Percentiles rank a stretch among this genome's conserved stretches.
phyloP scores from a whole-genome alignment of 2,797 vertebrate species.

The Odontamblyopus rebecca region DNA sequence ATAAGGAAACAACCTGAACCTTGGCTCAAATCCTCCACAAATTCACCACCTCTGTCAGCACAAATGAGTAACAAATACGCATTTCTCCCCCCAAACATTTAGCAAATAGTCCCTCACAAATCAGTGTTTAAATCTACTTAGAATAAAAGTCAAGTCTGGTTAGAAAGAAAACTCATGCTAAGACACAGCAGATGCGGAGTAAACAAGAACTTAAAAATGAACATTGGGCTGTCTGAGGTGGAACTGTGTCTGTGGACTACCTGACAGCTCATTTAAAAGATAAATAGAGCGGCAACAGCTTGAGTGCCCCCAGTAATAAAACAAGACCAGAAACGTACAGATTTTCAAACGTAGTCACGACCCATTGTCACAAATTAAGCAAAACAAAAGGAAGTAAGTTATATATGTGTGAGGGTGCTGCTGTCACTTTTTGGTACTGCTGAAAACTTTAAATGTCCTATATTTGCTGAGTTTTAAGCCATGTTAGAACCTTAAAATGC shows the following conservation, averaged over 20 bases:
- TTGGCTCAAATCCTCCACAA: conserved; percentile 42
- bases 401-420: background rate
- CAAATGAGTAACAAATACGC: conserved; percentile 36
- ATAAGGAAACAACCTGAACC: conserved; percentile 33
- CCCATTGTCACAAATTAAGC: conserved; percentile 1
- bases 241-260: background rate
- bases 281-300: conserved; percentile 13
- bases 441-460: background rate
- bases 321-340: conserved; percentile 2
- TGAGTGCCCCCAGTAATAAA: conserved; percentile 10
- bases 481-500: no score
- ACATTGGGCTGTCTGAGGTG: conserved; percentile 2
- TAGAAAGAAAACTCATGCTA: background rate
- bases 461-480: no score
- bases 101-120: no score
- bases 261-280: conserved; percentile 22
- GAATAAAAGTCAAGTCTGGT: background rate
- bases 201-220: conserved; percentile 11
- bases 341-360: conserved; percentile 5
- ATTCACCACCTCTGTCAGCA: conserved; percentile 55
- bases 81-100: no score
- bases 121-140: background rate
- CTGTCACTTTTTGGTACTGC: background rate
- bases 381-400: conserved; percentile 5
- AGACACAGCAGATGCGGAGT: background rate